Percentiles rank a stretch among this genome's conserved stretches.
Conservation (phyloP, 1,140 invertebrate genomes). For the Aphis gossypii region DNA sequence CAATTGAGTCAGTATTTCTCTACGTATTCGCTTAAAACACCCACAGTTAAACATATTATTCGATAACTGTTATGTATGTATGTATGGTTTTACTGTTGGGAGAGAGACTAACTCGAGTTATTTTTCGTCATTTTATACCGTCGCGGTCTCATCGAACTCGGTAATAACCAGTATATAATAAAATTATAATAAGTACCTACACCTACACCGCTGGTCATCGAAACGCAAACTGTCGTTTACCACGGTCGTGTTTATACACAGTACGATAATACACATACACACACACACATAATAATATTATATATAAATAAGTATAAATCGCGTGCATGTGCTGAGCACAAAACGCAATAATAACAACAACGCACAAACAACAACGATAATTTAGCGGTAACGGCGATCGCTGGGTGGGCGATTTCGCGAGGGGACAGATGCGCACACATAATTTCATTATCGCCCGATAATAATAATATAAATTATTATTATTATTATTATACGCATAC, state of each 20-base stretch:
- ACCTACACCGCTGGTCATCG: not conserved
- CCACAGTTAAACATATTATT: not conserved
- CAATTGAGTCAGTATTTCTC: not conserved
- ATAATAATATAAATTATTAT: not conserved
- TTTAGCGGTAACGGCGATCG: not conserved
- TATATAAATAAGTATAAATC: not conserved
- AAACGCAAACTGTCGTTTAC: not conserved
- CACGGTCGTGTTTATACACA: not conserved
- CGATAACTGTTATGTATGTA: not conserved
- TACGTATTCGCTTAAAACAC: not conserved
- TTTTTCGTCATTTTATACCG: not conserved
- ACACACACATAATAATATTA: no score
- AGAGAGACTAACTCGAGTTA: not conserved
- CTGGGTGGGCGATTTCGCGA: not conserved
- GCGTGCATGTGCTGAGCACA: not conserved
- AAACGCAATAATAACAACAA: not conserved
- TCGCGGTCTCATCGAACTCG: no score
- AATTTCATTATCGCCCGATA: conserved; percentile 30
- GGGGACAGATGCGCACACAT: not conserved
- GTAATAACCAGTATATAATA: no score
- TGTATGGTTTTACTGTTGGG: not conserved
- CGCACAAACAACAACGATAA: not conserved
- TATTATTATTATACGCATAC: not conserved
- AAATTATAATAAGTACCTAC: no score
- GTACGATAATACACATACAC: not conserved